A percentile compares a stretch with the other conserved stretches of the same genome.
Conservation (phyloP, 2,888 invertebrate species). For the Leptothorax acervorum region DNA sequence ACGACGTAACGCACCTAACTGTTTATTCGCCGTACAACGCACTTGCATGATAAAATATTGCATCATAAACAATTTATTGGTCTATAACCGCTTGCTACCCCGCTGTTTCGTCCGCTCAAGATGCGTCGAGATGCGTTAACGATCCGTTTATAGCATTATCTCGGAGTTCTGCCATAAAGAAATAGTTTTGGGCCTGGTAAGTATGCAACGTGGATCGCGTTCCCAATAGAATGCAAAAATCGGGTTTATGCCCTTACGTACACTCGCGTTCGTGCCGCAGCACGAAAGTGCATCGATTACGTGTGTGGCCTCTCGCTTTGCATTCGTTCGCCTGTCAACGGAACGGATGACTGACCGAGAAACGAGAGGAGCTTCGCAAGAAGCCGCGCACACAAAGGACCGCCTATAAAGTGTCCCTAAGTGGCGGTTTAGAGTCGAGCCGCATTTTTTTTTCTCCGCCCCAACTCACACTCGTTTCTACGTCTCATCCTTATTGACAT, state of each 20-base stretch:
- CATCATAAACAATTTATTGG: constrained; percentile 68
- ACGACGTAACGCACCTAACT: constrained; percentile 56
- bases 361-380: constrained; percentile 66
- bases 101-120: constrained; percentile 5
- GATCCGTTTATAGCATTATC: constrained; percentile 34
- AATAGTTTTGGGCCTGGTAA: constrained; percentile 6
- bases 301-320: constrained; percentile 65
- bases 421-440: constrained; percentile 78
- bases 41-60: constrained; percentile 49
- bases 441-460: constrained; percentile 67
- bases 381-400: constrained; percentile 63
- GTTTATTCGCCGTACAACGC: constrained; percentile 46
- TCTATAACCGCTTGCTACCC: constrained; percentile 60
- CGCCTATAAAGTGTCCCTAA: constrained; percentile 77
- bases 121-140: constrained; percentile 45
- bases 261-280: constrained; percentile 38
- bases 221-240: constrained; percentile 41
- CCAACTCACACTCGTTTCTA: constrained; percentile 56
- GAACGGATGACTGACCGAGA: constrained; percentile 71
- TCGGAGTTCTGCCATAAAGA: constrained; percentile 16
- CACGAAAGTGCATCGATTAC: constrained; percentile 54
- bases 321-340: constrained; percentile 74
- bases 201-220: background rate
- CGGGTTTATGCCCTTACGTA: constrained; percentile 24
- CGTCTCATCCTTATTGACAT: constrained; percentile 34